Conservation (phyloP, 2,113 vertebrate genomes). For the Tetrax tetrax region DNA sequence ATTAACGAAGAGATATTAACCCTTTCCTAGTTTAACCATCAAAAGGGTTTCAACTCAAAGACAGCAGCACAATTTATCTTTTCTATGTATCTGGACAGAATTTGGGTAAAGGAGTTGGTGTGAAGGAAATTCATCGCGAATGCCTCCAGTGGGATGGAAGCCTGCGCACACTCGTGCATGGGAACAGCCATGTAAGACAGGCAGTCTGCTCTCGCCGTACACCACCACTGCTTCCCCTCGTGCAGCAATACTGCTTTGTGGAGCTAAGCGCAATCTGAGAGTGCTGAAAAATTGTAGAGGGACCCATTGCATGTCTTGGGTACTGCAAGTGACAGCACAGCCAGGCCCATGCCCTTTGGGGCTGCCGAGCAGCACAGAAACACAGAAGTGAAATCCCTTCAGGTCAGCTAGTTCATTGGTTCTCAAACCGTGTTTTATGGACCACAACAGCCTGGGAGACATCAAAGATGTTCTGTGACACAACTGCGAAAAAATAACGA, state of each 20-base stretch:
- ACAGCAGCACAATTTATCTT: neutral
- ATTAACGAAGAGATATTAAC: neutral
- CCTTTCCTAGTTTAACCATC: neutral
- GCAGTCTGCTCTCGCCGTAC: neutral
- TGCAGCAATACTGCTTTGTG: neutral
- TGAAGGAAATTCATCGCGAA: neutral
- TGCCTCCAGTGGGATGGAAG: neutral
- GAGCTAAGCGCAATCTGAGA: neutral
- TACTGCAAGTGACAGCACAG: neutral
- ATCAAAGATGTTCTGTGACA: neutral
- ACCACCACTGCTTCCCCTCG: neutral
- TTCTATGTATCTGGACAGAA: neutral
- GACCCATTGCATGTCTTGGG: fast-evolving
- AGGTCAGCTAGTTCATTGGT: neutral
- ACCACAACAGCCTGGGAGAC: neutral
- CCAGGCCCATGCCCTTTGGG: too few species aligned
- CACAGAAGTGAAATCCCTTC: neutral
- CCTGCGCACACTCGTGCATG: neutral
- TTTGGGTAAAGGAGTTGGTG: neutral
- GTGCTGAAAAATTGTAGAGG: neutral
- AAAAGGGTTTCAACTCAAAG: neutral
- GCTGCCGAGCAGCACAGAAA: neutral
- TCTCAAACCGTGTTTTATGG: neutral
- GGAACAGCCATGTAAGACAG: neutral
- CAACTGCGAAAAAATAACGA: fast-evolving